These are phyloP conservation scores for Siderastrea siderea DNA, from an alignment of 92 coral and sea anemone species.

Conservation along the genomic window DNA sequence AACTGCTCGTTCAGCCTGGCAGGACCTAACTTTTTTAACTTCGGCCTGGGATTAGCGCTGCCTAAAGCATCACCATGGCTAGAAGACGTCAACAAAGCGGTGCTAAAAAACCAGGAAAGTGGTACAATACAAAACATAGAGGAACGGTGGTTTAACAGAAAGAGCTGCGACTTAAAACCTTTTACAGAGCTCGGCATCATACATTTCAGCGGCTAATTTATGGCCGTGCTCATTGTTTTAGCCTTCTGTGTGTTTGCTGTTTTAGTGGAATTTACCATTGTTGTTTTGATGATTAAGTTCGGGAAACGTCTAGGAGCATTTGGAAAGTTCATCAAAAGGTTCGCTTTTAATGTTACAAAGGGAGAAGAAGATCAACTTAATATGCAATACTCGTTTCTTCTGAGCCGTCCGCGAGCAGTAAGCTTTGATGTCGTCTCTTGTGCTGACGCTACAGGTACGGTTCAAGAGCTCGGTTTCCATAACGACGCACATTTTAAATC, in stretches of 20 bases:
- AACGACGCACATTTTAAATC: background rate
- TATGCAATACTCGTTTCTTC: conserved; percentile 12
- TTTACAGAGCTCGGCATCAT: conserved; percentile 29
- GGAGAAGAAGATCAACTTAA: conserved; percentile 42
- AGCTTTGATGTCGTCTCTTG: conserved; percentile 1
- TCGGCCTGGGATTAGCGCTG: conserved; percentile 80
- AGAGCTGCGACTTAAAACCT: conserved; percentile 26
- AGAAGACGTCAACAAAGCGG: conserved; percentile 62
- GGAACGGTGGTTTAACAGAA: conserved; percentile 58
- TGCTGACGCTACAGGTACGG: background rate
- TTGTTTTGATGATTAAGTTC: conserved; percentile 31
- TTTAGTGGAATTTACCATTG: conserved; percentile 48
- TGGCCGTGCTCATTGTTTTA: conserved; percentile 56
- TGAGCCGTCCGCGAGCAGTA: conserved; percentile 20
- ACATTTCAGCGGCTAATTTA: conserved; percentile 78
- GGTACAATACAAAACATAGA: conserved; percentile 56
- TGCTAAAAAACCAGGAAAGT: conserved; percentile 76
- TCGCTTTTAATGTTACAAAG: conserved; percentile 42
- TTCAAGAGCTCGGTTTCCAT: conserved; percentile 28
- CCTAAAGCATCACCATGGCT: conserved; percentile 83
- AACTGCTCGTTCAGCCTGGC: conserved; percentile 69
- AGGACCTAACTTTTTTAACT: conserved; percentile 67
- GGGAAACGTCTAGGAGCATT: conserved; percentile 31
- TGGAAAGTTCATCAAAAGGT: conserved; percentile 45
- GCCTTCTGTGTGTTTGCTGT: conserved; percentile 67